Percentiles rank a stretch among this genome's conserved stretches.
Conservation (phyloP, 2,888 invertebrate species). For the Norana najaformis region DNA sequence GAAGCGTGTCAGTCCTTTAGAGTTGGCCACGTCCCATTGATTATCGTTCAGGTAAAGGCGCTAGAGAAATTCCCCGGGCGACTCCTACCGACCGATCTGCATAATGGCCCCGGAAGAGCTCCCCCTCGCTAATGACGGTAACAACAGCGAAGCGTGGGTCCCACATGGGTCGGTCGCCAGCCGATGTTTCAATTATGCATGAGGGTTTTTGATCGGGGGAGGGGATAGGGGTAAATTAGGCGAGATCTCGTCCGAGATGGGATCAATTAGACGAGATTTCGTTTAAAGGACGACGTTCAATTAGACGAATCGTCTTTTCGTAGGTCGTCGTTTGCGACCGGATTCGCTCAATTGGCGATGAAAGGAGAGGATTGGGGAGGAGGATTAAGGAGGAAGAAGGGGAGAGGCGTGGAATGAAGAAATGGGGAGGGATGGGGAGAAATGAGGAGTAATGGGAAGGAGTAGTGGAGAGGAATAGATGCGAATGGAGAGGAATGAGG, state of each 20-base stretch:
- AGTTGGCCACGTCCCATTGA: not conserved
- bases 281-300: not conserved
- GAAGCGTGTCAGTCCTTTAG: conserved; percentile 3
- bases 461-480: not conserved
- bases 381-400: not conserved
- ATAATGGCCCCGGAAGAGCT: not conserved
- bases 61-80: not conserved
- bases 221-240: not conserved
- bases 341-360: conserved; percentile 4
- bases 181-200: conserved; percentile 20
- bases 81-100: not conserved
- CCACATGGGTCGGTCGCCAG: not conserved
- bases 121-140: not conserved
- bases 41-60: conserved; percentile 15
- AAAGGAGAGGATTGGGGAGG: not conserved
- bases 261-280: not conserved
- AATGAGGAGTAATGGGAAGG: not conserved
- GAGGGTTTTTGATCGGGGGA: not conserved
- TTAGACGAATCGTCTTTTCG: not conserved
- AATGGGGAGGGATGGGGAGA: not conserved
- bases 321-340: not conserved
- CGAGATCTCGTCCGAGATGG: not conserved
- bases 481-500: not conserved
- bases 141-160: not conserved
- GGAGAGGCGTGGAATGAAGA: not conserved